Conservation (phyloP, 2,797 vertebrate species). For the Pseudochirops cupreus region DNA sequence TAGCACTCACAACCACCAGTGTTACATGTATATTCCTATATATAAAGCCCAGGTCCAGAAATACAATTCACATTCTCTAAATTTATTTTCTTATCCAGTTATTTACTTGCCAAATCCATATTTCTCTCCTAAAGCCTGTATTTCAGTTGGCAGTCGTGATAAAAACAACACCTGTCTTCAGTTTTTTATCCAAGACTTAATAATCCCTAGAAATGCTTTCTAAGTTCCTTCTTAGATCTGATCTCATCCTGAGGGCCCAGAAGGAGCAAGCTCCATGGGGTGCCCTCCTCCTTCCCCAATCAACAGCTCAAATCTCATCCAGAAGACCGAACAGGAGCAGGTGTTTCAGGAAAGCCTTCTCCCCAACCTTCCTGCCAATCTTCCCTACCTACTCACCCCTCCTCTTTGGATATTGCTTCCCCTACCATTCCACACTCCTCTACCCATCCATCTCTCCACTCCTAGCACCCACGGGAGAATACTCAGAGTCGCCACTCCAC, state of each 20-base stretch:
- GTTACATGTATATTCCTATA: background rate
- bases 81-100: background rate
- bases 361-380: background rate
- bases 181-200: constrained; percentile 4
- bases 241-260: background rate
- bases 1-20: background rate
- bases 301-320: background rate
- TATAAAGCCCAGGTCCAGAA: background rate
- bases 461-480: background rate
- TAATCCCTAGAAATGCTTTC: background rate
- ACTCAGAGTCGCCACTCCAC: background rate
- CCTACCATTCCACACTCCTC: background rate
- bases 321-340: background rate
- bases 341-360: background rate
- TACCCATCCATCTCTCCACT: too few species aligned
- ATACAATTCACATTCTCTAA: background rate
- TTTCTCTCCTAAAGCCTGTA: background rate
- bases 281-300: background rate
- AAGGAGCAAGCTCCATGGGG: background rate
- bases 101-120: background rate
- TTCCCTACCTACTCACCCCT: background rate
- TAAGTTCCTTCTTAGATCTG: background rate
- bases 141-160: background rate
- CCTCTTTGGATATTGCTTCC: background rate
- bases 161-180: background rate